Evolutionary conservation across 1,140 invertebrate species (phyloP), one percentile per base, ranked within the genome.

Genomic region (Octopus sinensis): DNA sequence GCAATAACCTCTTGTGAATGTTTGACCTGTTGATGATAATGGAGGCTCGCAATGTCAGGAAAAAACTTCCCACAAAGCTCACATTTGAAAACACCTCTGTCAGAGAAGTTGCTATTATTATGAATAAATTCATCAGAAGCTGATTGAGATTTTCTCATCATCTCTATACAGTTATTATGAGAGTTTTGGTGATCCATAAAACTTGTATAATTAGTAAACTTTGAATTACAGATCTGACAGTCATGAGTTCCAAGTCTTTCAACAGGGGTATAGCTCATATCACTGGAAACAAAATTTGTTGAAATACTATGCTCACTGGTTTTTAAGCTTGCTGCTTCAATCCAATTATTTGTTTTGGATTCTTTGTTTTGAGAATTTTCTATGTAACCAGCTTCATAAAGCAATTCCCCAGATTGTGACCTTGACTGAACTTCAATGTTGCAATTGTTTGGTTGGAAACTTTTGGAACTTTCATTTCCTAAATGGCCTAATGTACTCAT

Each of bases 381-480:
- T 4, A 23, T 73, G 68, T n/a, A 73, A 73, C 68, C 17, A 13
- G 17, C 30, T 13, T 73, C 68, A 17, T 23, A 73, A 73, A 73
- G 30, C 68, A 43, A 43, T 43, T 43, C 30, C 30, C 30, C 30
- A 43, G 30, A 43, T 43, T 43, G 30, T 43, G 30, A 43, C 30
- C 30, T 43, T 43, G 30, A 43, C 30, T 43, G 30, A 43, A 43
- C 30, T 43, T 43, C 30, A 43, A 43, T 43, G 30, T 43, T 43
- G 30, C 30, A 43, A 43, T 43, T 43, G 30, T 43, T 3, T 43
- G 30, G 30, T 43, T 43, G 30, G 30, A 43, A 43, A 43, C 30
- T 85, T 76, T 82, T 85, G 89, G 98, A 98, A 4, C 96, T 96
- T 12, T 96, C 93, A 85, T 95, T 94, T 89, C 97, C 98, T 86